Evolutionary conservation across 2,113 vertebrate genomes (phyloP).

Genomic region (Scartelaos histophorus): DNA sequence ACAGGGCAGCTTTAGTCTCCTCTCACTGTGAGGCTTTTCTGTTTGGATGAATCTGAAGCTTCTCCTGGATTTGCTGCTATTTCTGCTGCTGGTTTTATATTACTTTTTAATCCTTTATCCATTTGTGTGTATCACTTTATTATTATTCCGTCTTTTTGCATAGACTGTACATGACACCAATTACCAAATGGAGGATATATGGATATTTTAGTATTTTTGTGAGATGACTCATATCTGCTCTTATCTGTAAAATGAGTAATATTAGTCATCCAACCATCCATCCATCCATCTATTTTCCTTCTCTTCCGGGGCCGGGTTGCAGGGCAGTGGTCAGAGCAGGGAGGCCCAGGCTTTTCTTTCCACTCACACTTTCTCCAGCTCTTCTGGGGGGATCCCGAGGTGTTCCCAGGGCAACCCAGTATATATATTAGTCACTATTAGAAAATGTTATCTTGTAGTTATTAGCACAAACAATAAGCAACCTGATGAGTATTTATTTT

Average conservation of each 20-base stretch:
- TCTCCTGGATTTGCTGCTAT: neutral
- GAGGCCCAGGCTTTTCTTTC: too few relatives aligned
- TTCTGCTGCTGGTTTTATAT: neutral
- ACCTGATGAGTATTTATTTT: too few relatives aligned
- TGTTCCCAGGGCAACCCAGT: too few relatives aligned
- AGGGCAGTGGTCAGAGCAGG: too few relatives aligned
- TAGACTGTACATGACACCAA: neutral
- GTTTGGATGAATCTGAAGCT: neutral
- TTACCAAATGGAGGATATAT: slow-evolving; percentile 9
- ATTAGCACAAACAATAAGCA: too few relatives aligned
- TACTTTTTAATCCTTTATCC: slow-evolving; percentile 17
- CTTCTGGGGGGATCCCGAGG: too few relatives aligned
- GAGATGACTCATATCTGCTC: neutral
- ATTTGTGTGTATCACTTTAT: slow-evolving; percentile 14
- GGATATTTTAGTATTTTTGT: slow-evolving; percentile 12
- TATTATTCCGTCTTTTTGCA: slow-evolving; percentile 7
- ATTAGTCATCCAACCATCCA: too few relatives aligned
- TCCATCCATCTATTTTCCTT: too few relatives aligned
- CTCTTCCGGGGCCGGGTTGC: too few relatives aligned
- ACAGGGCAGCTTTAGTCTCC: neutral
- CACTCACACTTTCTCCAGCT: too few relatives aligned
- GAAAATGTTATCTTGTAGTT: neutral
- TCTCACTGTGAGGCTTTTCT: slow-evolving; percentile 1
- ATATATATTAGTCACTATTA: neutral
- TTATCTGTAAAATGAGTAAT: neutral